These are phyloP conservation scores for Paratilapia polleni DNA, from an alignment of 2,113 vertebrate species.

Conservation along the genomic window DNA sequence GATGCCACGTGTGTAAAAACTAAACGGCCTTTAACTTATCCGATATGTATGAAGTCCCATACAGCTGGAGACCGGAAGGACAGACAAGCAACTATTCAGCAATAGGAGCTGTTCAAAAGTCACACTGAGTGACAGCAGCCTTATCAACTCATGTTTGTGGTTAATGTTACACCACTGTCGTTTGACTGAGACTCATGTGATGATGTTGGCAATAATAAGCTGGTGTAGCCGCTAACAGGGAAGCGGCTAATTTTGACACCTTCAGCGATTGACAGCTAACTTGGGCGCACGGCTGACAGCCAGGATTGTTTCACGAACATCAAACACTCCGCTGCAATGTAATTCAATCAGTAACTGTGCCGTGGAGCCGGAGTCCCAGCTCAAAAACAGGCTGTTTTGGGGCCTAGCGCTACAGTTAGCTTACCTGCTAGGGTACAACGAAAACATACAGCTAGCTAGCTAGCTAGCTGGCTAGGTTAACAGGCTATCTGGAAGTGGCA, in stretches of 20 bases:
- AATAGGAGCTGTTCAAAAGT: background rate
- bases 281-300: background rate
- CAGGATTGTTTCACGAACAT: background rate
- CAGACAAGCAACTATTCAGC: background rate
- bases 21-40: slow-evolving; percentile 24
- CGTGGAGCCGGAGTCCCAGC: background rate
- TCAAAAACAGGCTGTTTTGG: slow-evolving; percentile 34
- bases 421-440: slow-evolving; percentile 44
- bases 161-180: background rate
- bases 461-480: slow-evolving; percentile 37
- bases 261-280: slow-evolving; percentile 20
- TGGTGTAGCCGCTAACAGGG: slow-evolving; percentile 10
- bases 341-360: background rate
- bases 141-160: background rate
- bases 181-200: background rate
- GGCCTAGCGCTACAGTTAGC: slow-evolving; percentile 65
- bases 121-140: background rate
- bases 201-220: slow-evolving; percentile 12
- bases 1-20: slow-evolving; percentile 47
- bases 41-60: slow-evolving; percentile 13
- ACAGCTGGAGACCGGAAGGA: slow-evolving; percentile 22
- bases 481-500: slow-evolving; percentile 6
- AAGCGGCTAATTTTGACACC: slow-evolving; percentile 30
- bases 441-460: slow-evolving; percentile 50
- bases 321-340: background rate